A percentile compares a stretch with the other conserved stretches of the same genome.
Conservation (phyloP, 2,888 invertebrate species). For the Dasypogon diadema region DNA sequence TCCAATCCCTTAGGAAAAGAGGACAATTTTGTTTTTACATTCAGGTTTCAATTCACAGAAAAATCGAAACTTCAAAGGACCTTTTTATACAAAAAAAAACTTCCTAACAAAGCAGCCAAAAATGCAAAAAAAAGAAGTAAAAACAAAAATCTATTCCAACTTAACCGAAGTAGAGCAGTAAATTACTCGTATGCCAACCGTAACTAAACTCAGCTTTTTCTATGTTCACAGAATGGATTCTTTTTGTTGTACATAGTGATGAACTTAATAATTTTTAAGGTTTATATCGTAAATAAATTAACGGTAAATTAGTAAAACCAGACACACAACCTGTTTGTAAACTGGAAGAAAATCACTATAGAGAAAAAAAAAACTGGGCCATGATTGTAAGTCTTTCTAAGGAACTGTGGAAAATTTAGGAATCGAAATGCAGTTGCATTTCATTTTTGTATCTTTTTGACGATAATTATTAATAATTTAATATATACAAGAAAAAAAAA, state of each 20-base stretch:
- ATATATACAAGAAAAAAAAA: conserved; percentile 40
- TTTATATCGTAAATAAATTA: conserved; percentile 41
- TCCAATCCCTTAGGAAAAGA: conserved; percentile 6
- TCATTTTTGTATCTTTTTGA: conserved; percentile 48
- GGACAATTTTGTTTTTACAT: not conserved
- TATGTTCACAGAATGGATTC: conserved; percentile 31
- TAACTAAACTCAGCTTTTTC: conserved; percentile 30
- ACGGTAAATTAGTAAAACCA: conserved; percentile 10
- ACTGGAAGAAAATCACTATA: conserved; percentile 24
- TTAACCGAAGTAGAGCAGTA: not conserved
- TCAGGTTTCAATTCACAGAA: conserved; percentile 7
- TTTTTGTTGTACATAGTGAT: conserved; percentile 22
- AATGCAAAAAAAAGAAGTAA: too few relatives aligned
- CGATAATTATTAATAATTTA: conserved; percentile 46
- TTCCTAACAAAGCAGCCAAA: too few relatives aligned
- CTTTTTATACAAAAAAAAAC: not conserved
- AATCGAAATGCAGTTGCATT: conserved; percentile 18
- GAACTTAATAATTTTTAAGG: conserved; percentile 23
- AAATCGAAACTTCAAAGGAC: conserved; percentile 22
- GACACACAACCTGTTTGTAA: conserved; percentile 27
- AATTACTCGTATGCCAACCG: conserved; percentile 17
- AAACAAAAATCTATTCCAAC: not conserved
- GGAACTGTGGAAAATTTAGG: conserved; percentile 4
- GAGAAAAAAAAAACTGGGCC: conserved; percentile 44
- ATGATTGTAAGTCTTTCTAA: conserved; percentile 35